Percentiles rank a stretch among this genome's conserved stretches.
phyloP scores from a whole-genome alignment of 2,888 invertebrate genomes.

The Callyntrura guangdongensis region DNA sequence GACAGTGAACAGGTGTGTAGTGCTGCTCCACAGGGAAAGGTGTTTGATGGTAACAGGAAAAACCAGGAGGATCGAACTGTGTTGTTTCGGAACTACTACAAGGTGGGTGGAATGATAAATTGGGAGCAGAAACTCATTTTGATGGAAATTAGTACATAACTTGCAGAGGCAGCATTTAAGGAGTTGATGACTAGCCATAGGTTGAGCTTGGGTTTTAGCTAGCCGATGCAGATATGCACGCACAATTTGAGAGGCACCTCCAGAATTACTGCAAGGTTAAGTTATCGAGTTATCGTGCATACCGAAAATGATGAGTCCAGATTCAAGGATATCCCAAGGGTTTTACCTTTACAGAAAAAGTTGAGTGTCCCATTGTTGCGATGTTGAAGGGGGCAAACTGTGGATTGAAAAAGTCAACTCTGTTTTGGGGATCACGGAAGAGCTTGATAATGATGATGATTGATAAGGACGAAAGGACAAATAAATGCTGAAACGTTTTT shows the following conservation, averaged over 20 bases:
- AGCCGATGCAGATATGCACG: background rate
- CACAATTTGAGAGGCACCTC: background rate
- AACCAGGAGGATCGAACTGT: slow-evolving; percentile 28
- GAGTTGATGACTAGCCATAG: slow-evolving; percentile 62
- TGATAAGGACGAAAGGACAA: no score
- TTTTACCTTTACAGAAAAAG: background rate
- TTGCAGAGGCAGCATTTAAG: slow-evolving; percentile 36
- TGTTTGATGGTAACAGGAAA: slow-evolving; percentile 31
- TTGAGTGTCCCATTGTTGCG: background rate
- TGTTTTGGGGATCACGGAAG: background rate
- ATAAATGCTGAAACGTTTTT: no score
- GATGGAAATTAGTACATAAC: background rate
- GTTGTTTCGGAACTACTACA: slow-evolving; percentile 61
- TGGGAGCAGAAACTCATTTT: background rate
- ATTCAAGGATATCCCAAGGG: slow-evolving; percentile 27
- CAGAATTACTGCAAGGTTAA: slow-evolving; percentile 29
- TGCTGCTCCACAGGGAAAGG: slow-evolving; percentile 62
- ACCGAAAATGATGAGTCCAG: slow-evolving; percentile 58
- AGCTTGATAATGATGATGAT: background rate
- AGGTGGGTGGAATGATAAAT: slow-evolving; percentile 9
- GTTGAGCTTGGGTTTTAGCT: slow-evolving; percentile 49
- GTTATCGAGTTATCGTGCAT: background rate
- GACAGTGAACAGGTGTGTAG: background rate
- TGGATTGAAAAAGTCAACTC: background rate
- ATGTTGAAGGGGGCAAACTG: background rate